Evolutionary conservation across 2,888 invertebrate genomes (phyloP), one percentile per base, ranked within the genome.

Genomic region (Lithophane socia): DNA sequence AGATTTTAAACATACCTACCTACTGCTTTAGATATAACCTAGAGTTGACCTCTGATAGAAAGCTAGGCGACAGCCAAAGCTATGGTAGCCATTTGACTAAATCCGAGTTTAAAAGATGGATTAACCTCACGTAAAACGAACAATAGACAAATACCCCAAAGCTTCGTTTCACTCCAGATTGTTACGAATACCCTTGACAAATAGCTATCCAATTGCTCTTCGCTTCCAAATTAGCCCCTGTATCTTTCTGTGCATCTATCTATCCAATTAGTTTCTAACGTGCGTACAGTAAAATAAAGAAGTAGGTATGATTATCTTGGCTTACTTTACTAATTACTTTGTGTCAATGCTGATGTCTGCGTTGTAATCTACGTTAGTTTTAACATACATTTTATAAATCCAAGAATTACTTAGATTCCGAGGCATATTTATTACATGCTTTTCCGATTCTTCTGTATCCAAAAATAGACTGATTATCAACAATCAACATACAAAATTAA

Each of bases 181-280:
- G 13, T 60, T 60, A 54, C n/a, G 18, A 13, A 61, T 66, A 61
- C 0, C 29, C 10, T 52, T 61, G 47, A 76, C 37, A 13, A 54
- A 76, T 61, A 5, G 70, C 56, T 44, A 18, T 44, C 4, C 29
- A 64, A 70, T 78, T 56, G n/a, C 42, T 42, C 42, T 29, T 58
- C 13, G 16, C 24, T 13, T 3, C n/a, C 16, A 49, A 64, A 70
- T 63, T 42, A 77, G 42, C 10, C 21, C 16, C 60, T 47, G 29
- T 60, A 44, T 3, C 12, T 72, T 29, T 44, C 12, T n/a, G 29
- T 47, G 68, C n/a, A 24, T 29, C 1, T 65, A 16, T 58, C 29
- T 72, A 0, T 10, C n/a, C 21, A 65, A 75, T 75, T 52, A 42
- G 18, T 18, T 24, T 63, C 24, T 54, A 7, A 56, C 24, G n/a